These are phyloP conservation scores for Dermolepida albohirtum DNA, from an alignment of 2,888 invertebrate species.

Conservation along the genomic window DNA sequence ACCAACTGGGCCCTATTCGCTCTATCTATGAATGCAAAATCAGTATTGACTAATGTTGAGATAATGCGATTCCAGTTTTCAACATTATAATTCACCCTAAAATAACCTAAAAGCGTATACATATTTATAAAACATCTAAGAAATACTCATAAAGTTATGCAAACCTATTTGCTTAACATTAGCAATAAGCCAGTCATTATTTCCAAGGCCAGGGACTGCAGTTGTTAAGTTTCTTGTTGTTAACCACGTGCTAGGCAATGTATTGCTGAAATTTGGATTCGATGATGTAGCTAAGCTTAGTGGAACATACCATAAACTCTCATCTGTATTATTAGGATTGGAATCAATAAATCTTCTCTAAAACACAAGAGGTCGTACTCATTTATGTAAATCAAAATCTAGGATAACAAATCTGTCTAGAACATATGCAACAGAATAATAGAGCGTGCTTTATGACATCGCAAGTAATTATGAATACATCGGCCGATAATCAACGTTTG, in stretches of 20 bases:
- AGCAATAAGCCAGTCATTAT: slow-evolving; percentile 69
- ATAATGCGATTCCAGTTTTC: slow-evolving; percentile 65
- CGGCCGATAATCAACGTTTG: no score
- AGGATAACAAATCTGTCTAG: no score
- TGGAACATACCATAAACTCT: slow-evolving; percentile 58
- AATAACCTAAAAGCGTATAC: slow-evolving; percentile 54
- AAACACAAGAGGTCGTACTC: no score
- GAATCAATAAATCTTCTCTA: slow-evolving; percentile 35
- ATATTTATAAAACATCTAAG: slow-evolving; percentile 5
- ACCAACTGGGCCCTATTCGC: slow-evolving; percentile 69
- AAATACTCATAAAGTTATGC: slow-evolving; percentile 44
- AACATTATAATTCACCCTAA: slow-evolving; percentile 62
- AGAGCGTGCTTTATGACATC: no score
- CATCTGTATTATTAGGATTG: slow-evolving; percentile 37
- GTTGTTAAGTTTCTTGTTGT: slow-evolving; percentile 44
- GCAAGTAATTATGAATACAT: no score
- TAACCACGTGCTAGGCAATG: slow-evolving; percentile 68
- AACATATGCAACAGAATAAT: no score
- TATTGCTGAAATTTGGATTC: slow-evolving; percentile 64
- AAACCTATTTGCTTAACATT: slow-evolving; percentile 72
- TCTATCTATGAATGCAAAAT: slow-evolving; percentile 67
- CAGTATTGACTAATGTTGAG: slow-evolving; percentile 56
- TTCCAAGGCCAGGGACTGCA: slow-evolving; percentile 9
- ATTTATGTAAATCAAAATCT: neutral
- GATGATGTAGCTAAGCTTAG: slow-evolving; percentile 52